Evolutionary conservation across 2,113 vertebrate species (phyloP).

Genomic region (Phrynosoma platyrhinos): DNA sequence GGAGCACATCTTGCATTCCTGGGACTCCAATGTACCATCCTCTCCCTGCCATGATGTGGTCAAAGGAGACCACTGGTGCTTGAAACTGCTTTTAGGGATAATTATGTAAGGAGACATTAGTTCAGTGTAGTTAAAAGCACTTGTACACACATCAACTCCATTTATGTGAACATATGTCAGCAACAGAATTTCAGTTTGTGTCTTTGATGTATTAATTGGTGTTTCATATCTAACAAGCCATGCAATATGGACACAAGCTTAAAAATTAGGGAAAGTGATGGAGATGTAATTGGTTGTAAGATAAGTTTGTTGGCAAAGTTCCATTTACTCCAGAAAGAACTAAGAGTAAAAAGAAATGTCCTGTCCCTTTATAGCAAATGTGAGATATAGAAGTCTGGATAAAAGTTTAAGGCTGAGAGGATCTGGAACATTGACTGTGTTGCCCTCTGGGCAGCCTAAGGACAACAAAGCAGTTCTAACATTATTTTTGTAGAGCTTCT

Average conservation of each 20-base stretch:
- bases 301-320: background rate
- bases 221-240: background rate
- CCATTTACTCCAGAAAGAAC: background rate
- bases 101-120: too few relatives aligned
- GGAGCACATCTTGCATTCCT: too few relatives aligned
- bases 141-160: too few relatives aligned
- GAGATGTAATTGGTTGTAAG: background rate
- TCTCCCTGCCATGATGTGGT: too few relatives aligned
- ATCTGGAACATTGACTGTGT: constrained; percentile 14
- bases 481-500: background rate
- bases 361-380: background rate
- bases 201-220: background rate
- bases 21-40: too few relatives aligned
- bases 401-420: constrained; percentile 1
- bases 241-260: background rate
- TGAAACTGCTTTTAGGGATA: too few relatives aligned
- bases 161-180: too few relatives aligned
- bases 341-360: background rate
- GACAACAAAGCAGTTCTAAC: constrained; percentile 19
- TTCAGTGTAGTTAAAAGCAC: too few relatives aligned
- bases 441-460: background rate
- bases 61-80: too few relatives aligned
- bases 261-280: background rate
- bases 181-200: background rate
- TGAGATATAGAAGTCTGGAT: background rate